Percentiles rank a stretch among this genome's conserved stretches.
Evolutionary conservation across 2,888 invertebrate species (phyloP).

Genomic region (Callyntrura guangdongensis): DNA sequence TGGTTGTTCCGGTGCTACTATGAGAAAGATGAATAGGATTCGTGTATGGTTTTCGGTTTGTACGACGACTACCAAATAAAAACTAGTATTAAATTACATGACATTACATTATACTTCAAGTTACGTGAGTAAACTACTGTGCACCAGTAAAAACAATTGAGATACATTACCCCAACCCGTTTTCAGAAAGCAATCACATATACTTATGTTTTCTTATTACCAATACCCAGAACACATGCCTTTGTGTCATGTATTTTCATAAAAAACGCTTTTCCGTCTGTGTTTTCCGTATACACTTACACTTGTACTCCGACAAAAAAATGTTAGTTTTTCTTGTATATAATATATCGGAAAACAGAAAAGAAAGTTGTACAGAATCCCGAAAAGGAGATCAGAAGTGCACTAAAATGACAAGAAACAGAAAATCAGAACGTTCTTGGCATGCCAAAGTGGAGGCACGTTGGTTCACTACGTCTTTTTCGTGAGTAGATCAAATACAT

Average conservation of each 20-base stretch:
- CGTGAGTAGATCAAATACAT: background rate
- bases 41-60: constrained; percentile 37
- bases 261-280: constrained; percentile 41
- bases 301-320: background rate
- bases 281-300: background rate
- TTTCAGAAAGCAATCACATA: constrained; percentile 19
- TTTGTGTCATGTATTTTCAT: constrained; percentile 12
- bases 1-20: background rate
- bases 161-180: constrained; percentile 30
- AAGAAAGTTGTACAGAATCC: constrained; percentile 60
- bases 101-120: constrained; percentile 70
- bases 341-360: background rate
- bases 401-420: constrained; percentile 76
- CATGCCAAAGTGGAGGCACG: constrained; percentile 73
- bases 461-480: constrained; percentile 13
- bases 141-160: constrained; percentile 67
- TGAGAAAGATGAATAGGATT: constrained; percentile 52
- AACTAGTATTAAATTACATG: constrained; percentile 75
- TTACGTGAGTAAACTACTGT: constrained; percentile 73
- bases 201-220: constrained; percentile 2
- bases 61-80: constrained; percentile 26
- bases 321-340: constrained; percentile 10
- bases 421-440: constrained; percentile 79
- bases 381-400: constrained; percentile 73
- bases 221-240: background rate